Percentiles rank a stretch among this genome's conserved stretches.
phyloP scores from a whole-genome alignment of 2,797 vertebrate species.

The Pseudomugil tenellus region DNA sequence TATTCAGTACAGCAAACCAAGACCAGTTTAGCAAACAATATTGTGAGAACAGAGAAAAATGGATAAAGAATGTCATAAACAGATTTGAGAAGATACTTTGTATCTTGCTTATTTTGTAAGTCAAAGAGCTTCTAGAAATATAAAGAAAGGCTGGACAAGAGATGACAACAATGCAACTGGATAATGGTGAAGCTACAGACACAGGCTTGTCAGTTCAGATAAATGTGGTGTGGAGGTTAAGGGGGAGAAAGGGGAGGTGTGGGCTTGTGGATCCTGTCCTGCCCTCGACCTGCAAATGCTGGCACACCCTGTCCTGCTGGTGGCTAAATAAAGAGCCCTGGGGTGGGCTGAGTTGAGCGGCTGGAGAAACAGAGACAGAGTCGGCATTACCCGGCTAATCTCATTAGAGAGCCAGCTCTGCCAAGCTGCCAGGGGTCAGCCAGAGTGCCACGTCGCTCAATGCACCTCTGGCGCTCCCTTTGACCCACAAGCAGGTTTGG shows the following conservation, averaged over 20 bases:
- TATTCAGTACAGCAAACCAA: conserved; percentile 37
- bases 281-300: conserved; percentile 83
- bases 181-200: conserved; percentile 35
- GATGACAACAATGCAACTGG: conserved; percentile 34
- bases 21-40: conserved; percentile 52
- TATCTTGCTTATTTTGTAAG: conserved; percentile 3
- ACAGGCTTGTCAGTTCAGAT: conserved; percentile 45
- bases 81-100: conserved; percentile 8
- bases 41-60: conserved; percentile 22
- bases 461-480: conserved; percentile 80
- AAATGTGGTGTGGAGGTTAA: conserved; percentile 23
- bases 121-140: conserved; percentile 7
- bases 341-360: conserved; percentile 75
- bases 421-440: conserved; percentile 85
- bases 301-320: conserved; percentile 80
- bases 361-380: conserved; percentile 84
- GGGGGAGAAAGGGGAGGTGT: conserved; percentile 42
- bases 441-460: conserved; percentile 88
- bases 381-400: conserved; percentile 87
- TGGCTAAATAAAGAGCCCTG: conserved; percentile 84
- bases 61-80: conserved; percentile 6
- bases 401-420: conserved; percentile 84
- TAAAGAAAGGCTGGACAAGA: conserved; percentile 31
- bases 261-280: conserved; percentile 78
- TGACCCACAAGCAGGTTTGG: conserved; percentile 73